phyloP scores from a whole-genome alignment of 2,797 vertebrate species.

The Lates japonicus region DNA sequence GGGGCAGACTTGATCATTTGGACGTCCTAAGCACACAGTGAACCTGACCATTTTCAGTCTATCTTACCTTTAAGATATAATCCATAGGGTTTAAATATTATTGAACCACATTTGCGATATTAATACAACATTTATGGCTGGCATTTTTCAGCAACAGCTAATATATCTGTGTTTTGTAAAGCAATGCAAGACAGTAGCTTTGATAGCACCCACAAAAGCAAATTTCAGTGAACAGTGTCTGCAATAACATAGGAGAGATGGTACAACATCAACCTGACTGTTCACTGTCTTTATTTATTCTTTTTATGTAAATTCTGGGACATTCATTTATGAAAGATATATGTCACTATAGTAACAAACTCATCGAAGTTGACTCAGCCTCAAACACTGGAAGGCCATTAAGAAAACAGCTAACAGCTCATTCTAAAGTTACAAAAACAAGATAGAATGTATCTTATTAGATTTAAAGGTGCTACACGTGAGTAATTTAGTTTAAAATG shows the following conservation, averaged over 20 bases:
- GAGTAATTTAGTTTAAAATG: no score
- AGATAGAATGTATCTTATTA: background rate
- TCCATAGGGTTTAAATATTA: background rate
- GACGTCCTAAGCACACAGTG: background rate
- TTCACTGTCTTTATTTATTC: no score
- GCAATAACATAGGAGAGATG: background rate
- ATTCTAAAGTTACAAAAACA: background rate
- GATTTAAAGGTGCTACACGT: background rate
- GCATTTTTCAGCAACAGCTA: background rate
- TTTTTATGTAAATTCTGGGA: background rate
- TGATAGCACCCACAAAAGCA: background rate
- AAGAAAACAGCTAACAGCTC: background rate
- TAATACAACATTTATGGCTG: background rate
- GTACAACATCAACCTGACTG: background rate
- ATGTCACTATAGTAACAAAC: background rate
- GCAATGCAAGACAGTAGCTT: background rate
- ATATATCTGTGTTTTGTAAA: background rate
- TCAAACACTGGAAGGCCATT: background rate
- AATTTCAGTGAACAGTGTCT: slow-evolving; percentile 5
- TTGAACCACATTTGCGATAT: background rate
- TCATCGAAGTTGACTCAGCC: background rate
- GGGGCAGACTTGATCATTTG: background rate
- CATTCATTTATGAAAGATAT: background rate
- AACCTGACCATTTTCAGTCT: background rate
- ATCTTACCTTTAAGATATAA: background rate